A percentile compares a stretch with the other conserved stretches of the same genome.
Evolutionary conservation across 2,888 invertebrate species (phyloP).

Genomic region (Melangyna quadrimaculata): DNA sequence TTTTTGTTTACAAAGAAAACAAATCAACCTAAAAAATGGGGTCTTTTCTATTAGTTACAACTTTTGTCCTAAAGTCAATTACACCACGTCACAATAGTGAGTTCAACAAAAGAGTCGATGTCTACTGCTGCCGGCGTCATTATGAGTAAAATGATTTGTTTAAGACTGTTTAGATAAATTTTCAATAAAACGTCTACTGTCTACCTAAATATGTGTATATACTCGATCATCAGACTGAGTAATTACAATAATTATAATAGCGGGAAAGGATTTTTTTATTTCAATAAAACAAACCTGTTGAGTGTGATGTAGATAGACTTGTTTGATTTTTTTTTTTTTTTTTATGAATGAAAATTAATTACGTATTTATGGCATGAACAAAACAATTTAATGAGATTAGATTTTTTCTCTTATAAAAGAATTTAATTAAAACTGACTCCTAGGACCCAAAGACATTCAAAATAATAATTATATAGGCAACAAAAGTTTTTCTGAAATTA

Average conservation of each 20-base stretch:
- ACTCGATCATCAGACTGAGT: slow-evolving; percentile 9
- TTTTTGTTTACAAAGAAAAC: not conserved
- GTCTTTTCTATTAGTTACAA: slow-evolving; percentile 7
- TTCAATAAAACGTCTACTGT: slow-evolving; percentile 22
- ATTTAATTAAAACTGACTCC: slow-evolving; percentile 35
- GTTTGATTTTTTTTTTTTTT: slow-evolving; percentile 2
- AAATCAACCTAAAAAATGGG: not conserved
- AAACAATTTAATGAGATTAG: slow-evolving; percentile 35
- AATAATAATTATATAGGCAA: not conserved
- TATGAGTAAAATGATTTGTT: slow-evolving; percentile 29
- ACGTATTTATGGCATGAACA: slow-evolving; percentile 40
- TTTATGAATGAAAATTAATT: slow-evolving; percentile 53
- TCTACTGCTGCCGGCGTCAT: not conserved
- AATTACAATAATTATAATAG: slow-evolving; percentile 40
- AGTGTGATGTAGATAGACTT: not conserved
- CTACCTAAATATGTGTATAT: not conserved
- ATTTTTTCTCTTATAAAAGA: not conserved
- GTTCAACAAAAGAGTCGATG: slow-evolving; percentile 28
- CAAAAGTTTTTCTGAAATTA: not conserved
- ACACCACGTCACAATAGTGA: slow-evolving; percentile 20
- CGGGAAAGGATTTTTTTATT: slow-evolving; percentile 6
- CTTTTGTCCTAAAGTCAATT: slow-evolving; percentile 43
- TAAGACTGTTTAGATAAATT: slow-evolving; percentile 47
- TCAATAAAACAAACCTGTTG: slow-evolving; percentile 5
- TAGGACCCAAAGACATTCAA: not conserved